Evolutionary conservation across 2,888 invertebrate genomes (phyloP), one percentile per base, ranked within the genome.

Genomic region (Philaethria dido): DNA sequence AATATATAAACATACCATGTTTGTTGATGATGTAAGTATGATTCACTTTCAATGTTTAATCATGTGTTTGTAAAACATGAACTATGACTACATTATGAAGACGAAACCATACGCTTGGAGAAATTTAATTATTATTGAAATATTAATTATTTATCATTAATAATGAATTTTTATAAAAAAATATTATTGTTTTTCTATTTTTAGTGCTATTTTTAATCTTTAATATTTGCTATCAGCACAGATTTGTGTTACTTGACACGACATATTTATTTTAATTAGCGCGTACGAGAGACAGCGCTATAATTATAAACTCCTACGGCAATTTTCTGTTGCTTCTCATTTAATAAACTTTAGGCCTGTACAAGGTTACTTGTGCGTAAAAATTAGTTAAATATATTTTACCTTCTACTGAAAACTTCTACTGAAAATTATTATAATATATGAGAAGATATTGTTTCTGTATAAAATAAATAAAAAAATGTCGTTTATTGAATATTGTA

Each of bases 241-340:
- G 65, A 65, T 65, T 63, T 65, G 50, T 16, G 44, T 20, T 29
- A 66, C 55, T 66, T 39, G 62, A 67, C 62, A 67, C 57, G 42
- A 60, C 39, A 29, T 57, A 57, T 59, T n/a, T 68, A 68, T 59
- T 59, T 64, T 65, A 65, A 65, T 65, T 52, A 65, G 33, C 42
- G 25, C 36, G 44, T 60, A 65, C 50, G 59, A 44, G 47, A 36
- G 48, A 52, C 50, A 59, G 57, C 20, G 45, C 59, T 69, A 50
- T 65, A 69, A 65, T 65, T 69, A 69, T 69, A 69, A 69, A 61
- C 54, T 39, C 61, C 33, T 29, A 44, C 18, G 64, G 64, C 48
- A 68, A 64, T 55, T 62, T 62, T 65, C 45, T 42, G 57, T 50
- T 57, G 57, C 55, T 50, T 66, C 42, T 39, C 39, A 55, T 48